Percentiles rank a stretch among this genome's conserved stretches.
Evolutionary conservation across 2,113 vertebrate species (phyloP).

Genomic region (Myotis davidii): DNA sequence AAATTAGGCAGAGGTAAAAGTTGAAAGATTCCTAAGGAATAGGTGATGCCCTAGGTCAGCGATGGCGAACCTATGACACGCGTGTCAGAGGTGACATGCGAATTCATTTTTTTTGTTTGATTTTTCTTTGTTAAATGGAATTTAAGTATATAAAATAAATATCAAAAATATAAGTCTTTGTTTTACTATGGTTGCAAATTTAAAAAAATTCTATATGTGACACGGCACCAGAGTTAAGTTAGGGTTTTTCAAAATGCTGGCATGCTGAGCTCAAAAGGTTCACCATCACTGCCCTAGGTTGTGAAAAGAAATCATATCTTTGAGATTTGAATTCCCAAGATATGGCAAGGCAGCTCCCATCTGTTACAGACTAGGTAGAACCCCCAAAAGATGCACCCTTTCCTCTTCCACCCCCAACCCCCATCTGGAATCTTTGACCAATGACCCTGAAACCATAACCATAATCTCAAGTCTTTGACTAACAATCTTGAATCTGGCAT

Average conservation of each 20-base stretch:
- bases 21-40: neutral
- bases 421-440: neutral
- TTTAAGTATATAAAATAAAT: too few species aligned
- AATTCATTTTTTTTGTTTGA: too few species aligned
- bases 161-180: too few species aligned
- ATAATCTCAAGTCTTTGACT: neutral
- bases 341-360: neutral
- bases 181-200: too few species aligned
- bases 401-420: neutral
- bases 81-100: too few species aligned
- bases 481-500: neutral
- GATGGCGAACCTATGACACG: too few species aligned
- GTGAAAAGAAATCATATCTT: slow-evolving; percentile 41
- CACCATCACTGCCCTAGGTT: neutral
- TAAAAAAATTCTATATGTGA: too few species aligned
- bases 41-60: neutral
- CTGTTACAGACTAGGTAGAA: neutral
- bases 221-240: too few species aligned
- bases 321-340: neutral
- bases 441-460: neutral
- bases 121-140: too few species aligned
- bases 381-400: too few species aligned
- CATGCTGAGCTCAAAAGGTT: neutral
- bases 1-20: slow-evolving; percentile 28
- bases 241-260: too few species aligned